A percentile compares a stretch with the other conserved stretches of the same genome.
Conservation (phyloP, 2,113 vertebrate species). For the Chrysochloris asiatica region DNA sequence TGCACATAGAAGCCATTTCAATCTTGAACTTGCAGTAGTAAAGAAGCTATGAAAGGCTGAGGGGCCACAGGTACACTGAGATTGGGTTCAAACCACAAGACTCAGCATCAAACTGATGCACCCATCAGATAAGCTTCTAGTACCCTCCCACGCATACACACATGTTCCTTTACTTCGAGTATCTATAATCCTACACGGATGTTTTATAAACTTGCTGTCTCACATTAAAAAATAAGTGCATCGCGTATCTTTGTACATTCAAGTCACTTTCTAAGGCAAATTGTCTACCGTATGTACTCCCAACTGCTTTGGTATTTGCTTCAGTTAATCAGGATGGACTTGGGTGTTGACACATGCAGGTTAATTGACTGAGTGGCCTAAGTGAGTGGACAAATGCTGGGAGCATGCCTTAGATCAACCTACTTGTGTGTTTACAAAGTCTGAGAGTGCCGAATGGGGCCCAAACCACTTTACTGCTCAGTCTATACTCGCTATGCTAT, state of each 20-base stretch:
- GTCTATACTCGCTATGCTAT: constrained; percentile 73
- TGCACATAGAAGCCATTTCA: constrained; percentile 80
- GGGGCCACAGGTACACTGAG: constrained; percentile 66
- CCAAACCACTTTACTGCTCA: constrained; percentile 73
- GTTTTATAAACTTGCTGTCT: constrained; percentile 87
- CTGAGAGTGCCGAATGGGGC: constrained; percentile 78
- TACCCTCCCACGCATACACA: constrained; percentile 75
- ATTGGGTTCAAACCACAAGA: constrained; percentile 51
- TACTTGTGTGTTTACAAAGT: constrained; percentile 75
- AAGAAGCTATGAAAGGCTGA: constrained; percentile 75
- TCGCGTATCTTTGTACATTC: constrained; percentile 95
- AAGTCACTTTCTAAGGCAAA: constrained; percentile 95
- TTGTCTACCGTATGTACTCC: constrained; percentile 87
- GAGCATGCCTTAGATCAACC: constrained; percentile 86
- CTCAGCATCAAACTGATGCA: constrained; percentile 81
- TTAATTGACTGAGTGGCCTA: constrained; percentile 80
- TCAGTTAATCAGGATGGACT: constrained; percentile 83
- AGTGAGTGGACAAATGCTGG: constrained; percentile 77
- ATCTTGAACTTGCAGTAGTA: constrained; percentile 77
- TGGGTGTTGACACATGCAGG: constrained; percentile 85
- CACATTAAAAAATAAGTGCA: constrained; percentile 90
- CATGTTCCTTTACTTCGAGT: constrained; percentile 79
- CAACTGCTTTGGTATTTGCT: constrained; percentile 91
- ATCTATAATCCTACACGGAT: constrained; percentile 85
- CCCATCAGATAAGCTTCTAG: constrained; percentile 80